Evolutionary conservation across 2,797 vertebrate genomes (phyloP).

Genomic region (Pseudochromis fuscus): DNA sequence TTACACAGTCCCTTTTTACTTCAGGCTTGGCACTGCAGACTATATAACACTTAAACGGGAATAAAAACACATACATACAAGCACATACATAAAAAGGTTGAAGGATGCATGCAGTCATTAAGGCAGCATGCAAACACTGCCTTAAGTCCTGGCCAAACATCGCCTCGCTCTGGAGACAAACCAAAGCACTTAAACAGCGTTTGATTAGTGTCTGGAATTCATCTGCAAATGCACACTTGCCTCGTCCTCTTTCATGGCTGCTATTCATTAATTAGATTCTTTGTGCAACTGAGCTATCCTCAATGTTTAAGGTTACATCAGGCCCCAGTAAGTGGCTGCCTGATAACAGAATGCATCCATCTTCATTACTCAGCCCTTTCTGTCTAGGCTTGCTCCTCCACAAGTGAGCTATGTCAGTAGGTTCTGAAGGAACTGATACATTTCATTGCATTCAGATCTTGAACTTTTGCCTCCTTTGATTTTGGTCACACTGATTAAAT

Average conservation of each 20-base stretch:
- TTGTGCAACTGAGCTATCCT: conserved; percentile 95
- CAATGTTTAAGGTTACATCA: conserved; percentile 98
- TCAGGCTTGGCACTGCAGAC: conserved; percentile 11
- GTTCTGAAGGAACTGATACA: conserved; percentile 90
- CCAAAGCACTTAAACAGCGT: conserved; percentile 84
- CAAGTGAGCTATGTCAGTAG: conserved; percentile 88
- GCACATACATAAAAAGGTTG: conserved; percentile 33
- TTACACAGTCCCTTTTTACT: conserved; percentile 7
- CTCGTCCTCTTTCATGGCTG: conserved; percentile 90
- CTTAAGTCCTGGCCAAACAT: conserved; percentile 69
- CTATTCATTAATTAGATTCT: conserved; percentile 97
- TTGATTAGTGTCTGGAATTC: conserved; percentile 92
- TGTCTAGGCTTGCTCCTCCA: conserved; percentile 90
- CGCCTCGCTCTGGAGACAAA: conserved; percentile 67
- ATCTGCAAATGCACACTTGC: conserved; percentile 92
- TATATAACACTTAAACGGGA: conserved; percentile 4
- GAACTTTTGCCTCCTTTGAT: conserved; percentile 94
- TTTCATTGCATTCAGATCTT: conserved; percentile 92
- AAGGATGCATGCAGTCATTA: conserved; percentile 55
- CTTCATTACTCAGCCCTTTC: conserved; percentile 96
- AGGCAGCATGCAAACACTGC: conserved; percentile 66
- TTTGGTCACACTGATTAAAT: conserved; percentile 91
- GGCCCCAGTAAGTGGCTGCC: conserved; percentile 94
- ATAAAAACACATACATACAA: conserved; percentile 7
- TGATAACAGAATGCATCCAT: conserved; percentile 98